phyloP scores from a whole-genome alignment of 1,140 invertebrate species.

The Neodiprion virginianus region DNA sequence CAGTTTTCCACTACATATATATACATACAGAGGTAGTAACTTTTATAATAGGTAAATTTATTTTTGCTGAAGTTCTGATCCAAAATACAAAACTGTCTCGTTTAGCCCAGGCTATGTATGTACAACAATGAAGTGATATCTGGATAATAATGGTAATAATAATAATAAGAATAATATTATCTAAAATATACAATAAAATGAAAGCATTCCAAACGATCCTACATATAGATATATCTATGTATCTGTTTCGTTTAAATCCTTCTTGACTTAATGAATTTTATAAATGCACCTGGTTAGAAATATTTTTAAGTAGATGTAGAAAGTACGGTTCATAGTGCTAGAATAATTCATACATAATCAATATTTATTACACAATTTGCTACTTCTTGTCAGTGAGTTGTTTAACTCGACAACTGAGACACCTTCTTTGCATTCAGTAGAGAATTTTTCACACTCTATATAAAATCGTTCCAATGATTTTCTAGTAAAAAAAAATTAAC shows the following conservation, averaged over 20 bases:
- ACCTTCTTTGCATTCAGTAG: too few relatives aligned
- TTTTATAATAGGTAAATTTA: not conserved
- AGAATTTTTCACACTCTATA: too few relatives aligned
- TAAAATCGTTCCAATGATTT: too few relatives aligned
- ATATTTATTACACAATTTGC: too few relatives aligned
- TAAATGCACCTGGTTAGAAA: not conserved
- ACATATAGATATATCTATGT: not conserved
- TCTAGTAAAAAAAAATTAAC: too few relatives aligned
- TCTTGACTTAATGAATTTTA: not conserved
- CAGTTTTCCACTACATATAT: too few relatives aligned
- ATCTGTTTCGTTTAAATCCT: not conserved
- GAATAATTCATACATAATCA: too few relatives aligned
- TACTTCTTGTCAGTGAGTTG: too few relatives aligned
- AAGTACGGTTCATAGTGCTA: too few relatives aligned
- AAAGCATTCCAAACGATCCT: slow-evolving; percentile 12
- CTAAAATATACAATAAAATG: slow-evolving; percentile 17
- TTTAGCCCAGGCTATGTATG: slow-evolving; percentile 1
- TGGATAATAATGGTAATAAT: slow-evolving; percentile 1
- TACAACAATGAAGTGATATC: slow-evolving; percentile 1
- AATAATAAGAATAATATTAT: slow-evolving; percentile 13
- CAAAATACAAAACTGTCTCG: slow-evolving; percentile 8
- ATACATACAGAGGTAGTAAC: too few relatives aligned
- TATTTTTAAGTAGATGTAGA: not conserved
- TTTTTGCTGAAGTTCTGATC: slow-evolving; percentile 17
- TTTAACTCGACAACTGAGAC: too few relatives aligned